Percentiles rank a stretch among this genome's conserved stretches.
These are phyloP conservation scores for Chlorops oryzae DNA, from an alignment of 1,140 invertebrate species.

Conservation along the genomic window DNA sequence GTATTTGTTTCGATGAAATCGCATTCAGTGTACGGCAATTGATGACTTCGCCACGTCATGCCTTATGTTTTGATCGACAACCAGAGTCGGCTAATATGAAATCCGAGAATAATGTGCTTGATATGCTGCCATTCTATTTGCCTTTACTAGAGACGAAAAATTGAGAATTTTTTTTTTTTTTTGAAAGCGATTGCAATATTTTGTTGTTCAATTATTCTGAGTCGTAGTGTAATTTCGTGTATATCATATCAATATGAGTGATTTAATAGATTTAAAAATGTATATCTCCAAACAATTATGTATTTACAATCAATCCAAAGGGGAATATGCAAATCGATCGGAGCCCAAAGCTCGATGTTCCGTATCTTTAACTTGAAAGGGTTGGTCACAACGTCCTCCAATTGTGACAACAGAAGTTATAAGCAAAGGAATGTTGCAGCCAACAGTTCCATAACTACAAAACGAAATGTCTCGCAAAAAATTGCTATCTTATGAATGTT, in stretches of 20 bases:
- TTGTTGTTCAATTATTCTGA: not conserved
- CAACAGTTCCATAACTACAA: no score
- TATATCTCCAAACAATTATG: not conserved
- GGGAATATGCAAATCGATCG: no score
- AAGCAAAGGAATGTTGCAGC: no score
- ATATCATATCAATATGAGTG: not conserved
- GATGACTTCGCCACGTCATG: conserved; percentile 43
- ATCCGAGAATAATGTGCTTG: conserved; percentile 7
- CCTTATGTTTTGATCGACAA: conserved; percentile 35
- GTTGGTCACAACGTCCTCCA: no score
- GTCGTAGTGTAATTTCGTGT: not conserved
- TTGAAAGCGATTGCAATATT: not conserved
- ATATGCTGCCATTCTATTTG: conserved; percentile 37
- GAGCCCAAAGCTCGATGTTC: no score
- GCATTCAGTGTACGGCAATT: conserved; percentile 44
- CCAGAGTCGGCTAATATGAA: conserved; percentile 8
- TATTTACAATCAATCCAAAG: not conserved
- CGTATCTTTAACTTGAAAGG: no score
- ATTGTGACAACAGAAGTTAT: no score
- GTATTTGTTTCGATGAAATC: conserved; percentile 63
- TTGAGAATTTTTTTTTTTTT: conserved; percentile 2
- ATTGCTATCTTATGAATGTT: no score
- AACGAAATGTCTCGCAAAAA: no score
- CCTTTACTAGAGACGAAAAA: conserved; percentile 37
- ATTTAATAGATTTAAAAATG: not conserved